Base-by-base conservation (phyloP, 2,113 vertebrate genomes). In the Dryoscopus gambensis region DNA sequence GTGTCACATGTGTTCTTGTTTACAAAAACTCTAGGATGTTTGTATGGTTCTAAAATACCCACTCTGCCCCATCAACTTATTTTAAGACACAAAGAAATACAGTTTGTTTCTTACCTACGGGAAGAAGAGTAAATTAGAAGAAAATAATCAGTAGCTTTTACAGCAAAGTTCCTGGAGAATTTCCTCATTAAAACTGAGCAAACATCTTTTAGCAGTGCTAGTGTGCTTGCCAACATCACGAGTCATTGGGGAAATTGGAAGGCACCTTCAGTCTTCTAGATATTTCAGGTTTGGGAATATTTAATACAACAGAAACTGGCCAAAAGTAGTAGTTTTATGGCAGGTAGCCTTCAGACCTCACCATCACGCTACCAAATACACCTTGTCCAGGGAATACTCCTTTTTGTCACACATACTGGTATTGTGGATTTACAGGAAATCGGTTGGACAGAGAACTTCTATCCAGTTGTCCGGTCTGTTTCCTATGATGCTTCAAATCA, bases 331-430 rank as follows among this genome's bases (percentile, higher is more conserved):
- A 79, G 47, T 67, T 90, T 68, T 78, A 63, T 65, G 42, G 62
- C 44, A 84, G 35, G 10, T 33, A 75, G 64, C 30, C 17, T 84
- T 84, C 63, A 76, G 47, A 69, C 13, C 15, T 94, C 65, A 70
- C 85, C 42, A 20, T 31, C 42, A 30, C 0, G 0, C n/a, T 81
- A 13, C 19, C 37, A 74, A 56, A 42, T 8, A 44, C 33, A 21
- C 20, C 24, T 69, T 37, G 13, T 37, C 15, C 46, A 87, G 46
- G 37, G 59, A 80, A 86, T 56, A 47, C 11, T 64, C 33, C 20
- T 60, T 93, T 76, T 64, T 60, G 53, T 64, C 79, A 73, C 37
- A 25, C 15, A 12, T 15, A 55, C 30, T 25, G 28, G 8, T 46
- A 13, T 7, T 1, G 3, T 33, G 63, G 39, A 79, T 33, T 76